Evolutionary conservation across 1,140 invertebrate species (phyloP), one percentile per base, ranked within the genome.

Genomic region (Teleogryllus occipitalis): DNA sequence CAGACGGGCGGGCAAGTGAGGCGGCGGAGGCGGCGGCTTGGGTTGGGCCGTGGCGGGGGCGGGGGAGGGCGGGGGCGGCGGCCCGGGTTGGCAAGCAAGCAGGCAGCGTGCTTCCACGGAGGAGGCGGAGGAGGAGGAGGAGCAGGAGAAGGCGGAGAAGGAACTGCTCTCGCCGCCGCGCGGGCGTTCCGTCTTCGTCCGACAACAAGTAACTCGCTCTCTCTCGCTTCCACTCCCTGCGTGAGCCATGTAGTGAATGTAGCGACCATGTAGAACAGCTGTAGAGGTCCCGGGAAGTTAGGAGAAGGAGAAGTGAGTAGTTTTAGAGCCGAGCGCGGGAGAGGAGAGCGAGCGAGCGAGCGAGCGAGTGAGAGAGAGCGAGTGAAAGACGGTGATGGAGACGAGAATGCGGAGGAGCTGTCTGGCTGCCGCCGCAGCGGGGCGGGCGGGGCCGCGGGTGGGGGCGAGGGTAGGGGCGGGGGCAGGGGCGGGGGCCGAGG

Each of bases 191-290:
- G 54, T 65, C 54, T 65, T 65, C 54, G 54, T 65, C 54, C 10
- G 49, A 65, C 10, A 65, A 65, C 54, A 65, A 65, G 54, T 7
- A 65, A 10, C 18, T 18, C 10, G 2, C 54, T 10, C 54, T 65
- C 54, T 65, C 54, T 65, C 54, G 10, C 54, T 65, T 18, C 54
- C 54, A 65, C 54, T 10, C 54, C 54, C 54, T 7, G 54, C 46
- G 74, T 75, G 78, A 78, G 74, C 75, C 27, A 72, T 76, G 74
- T 80, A 81, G 72, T 74, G 22, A 73, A 65, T 81, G 80, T 79
- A 79, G 80, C 77, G 22, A 79, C 0, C 46, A 75, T 81, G 80
- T 81, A 27, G 80, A 81, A 81, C 80, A 81, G 80, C 80, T 81
- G 80, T 81, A 81, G 77, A 76, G 80, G 80, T 81, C 80, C 76